Percentiles rank a stretch among this genome's conserved stretches.
Evolutionary conservation across 2,797 vertebrate genomes (phyloP).

Genomic region (Pelodytes ibericus): DNA sequence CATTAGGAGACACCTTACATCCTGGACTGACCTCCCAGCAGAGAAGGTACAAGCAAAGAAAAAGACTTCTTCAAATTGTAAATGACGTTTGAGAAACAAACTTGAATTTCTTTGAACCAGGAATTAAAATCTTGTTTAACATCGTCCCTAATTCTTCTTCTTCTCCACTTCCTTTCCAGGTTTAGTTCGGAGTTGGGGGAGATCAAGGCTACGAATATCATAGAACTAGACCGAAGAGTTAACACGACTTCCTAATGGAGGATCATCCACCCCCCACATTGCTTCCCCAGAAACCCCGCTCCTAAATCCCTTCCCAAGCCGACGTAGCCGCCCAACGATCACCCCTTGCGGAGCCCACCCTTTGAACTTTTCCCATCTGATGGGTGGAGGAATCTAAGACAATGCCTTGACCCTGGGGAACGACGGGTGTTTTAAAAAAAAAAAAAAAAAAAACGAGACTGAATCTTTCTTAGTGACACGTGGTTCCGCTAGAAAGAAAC

Average conservation of each 20-base stretch:
- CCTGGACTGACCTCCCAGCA: too few species aligned
- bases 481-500: too few species aligned
- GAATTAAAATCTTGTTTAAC: not conserved
- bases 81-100: too few species aligned
- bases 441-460: too few species aligned
- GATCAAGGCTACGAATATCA: conserved; percentile 83
- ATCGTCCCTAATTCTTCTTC: not conserved
- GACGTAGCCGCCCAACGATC: conserved; percentile 4
- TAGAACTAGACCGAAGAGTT: conserved; percentile 88
- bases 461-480: too few species aligned
- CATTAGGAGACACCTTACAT: too few species aligned
- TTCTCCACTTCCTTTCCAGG: conserved; percentile 61
- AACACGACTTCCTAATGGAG: conserved; percentile 87
- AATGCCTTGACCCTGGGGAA: conserved; percentile 15
- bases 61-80: too few species aligned
- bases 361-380: conserved; percentile 18
- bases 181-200: conserved; percentile 75
- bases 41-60: too few species aligned
- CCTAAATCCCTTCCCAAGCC: not conserved
- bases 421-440: conserved; percentile 8
- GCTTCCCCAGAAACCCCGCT: not conserved
- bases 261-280: too few species aligned
- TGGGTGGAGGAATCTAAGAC: conserved; percentile 15
- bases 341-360: conserved; percentile 17
- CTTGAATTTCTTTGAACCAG: too few species aligned